These are phyloP conservation scores for Craseonycteris thonglongyai DNA, from an alignment of 2,113 vertebrate genomes.

Conservation along the genomic window DNA sequence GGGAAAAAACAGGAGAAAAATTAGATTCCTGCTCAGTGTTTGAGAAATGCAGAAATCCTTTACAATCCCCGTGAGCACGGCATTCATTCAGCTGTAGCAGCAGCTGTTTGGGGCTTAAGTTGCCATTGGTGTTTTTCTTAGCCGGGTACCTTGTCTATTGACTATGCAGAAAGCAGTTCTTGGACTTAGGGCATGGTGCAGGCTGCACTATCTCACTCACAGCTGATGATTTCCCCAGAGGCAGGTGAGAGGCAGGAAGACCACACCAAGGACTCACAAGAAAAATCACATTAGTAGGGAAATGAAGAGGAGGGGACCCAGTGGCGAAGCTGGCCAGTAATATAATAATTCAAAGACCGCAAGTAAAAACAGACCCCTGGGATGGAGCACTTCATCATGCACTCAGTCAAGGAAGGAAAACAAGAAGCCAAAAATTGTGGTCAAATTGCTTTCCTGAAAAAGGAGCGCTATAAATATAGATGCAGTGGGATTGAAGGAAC, in stretches of 20 bases:
- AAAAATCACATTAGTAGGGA: constrained; percentile 22
- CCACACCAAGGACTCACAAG: background rate
- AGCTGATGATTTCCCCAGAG: constrained; percentile 55
- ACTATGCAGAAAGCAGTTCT: constrained; percentile 15
- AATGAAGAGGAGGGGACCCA: background rate
- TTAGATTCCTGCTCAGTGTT: background rate
- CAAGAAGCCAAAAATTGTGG: constrained; percentile 46
- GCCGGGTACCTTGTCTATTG: constrained; percentile 10
- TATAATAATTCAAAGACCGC: constrained; percentile 21
- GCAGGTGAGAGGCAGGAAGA: constrained; percentile 23
- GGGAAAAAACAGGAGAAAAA: background rate
- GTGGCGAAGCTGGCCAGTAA: background rate
- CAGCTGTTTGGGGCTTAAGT: background rate
- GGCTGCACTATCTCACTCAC: background rate
- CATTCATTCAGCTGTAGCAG: background rate
- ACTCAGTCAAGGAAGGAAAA: constrained; percentile 49
- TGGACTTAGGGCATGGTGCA: background rate
- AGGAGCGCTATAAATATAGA: constrained; percentile 48
- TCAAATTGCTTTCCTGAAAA: constrained; percentile 46
- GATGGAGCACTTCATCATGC: background rate
- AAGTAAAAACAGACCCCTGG: constrained; percentile 12
- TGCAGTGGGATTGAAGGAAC: background rate
- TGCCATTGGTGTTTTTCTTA: constrained; percentile 19
- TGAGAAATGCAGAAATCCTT: background rate
- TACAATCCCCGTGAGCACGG: background rate